phyloP scores from a whole-genome alignment of 2,888 invertebrate species.

The Stenolophus ochropezus region DNA sequence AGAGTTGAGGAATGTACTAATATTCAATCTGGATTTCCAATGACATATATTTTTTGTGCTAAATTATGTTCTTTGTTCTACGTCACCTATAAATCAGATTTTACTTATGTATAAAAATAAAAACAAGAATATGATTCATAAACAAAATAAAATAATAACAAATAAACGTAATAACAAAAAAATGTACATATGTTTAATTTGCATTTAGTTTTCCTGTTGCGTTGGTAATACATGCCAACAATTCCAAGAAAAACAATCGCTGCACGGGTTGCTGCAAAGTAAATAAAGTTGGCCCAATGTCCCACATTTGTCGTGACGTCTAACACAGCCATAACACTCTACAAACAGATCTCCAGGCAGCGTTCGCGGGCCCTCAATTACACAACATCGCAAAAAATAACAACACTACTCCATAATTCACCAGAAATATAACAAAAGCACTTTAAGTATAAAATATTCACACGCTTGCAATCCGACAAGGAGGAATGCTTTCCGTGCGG shows the following conservation, averaged over 20 bases:
- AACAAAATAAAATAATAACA: no score
- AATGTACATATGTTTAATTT: no score
- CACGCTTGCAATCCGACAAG: constrained; percentile 47
- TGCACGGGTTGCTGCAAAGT: neutral
- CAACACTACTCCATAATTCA: constrained; percentile 51
- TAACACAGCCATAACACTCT: neutral
- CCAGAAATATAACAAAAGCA: constrained; percentile 45
- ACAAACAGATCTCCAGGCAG: constrained; percentile 3
- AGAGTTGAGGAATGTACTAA: no score
- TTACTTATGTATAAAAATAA: no score
- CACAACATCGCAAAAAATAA: constrained; percentile 44
- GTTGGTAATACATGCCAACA: no score
- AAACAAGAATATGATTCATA: no score
- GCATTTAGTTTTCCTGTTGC: no score
- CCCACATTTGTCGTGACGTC: neutral
- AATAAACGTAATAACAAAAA: no score
- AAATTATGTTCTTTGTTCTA: no score
- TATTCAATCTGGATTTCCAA: no score
- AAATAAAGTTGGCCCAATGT: neutral
- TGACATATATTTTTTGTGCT: no score
- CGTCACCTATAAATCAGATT: no score
- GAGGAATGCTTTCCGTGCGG: constrained; percentile 1
- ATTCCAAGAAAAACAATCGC: neutral
- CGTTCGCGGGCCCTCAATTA: neutral
- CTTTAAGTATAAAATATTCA: constrained; percentile 59